Evolutionary conservation across 1,140 invertebrate species (phyloP), one percentile per base, ranked within the genome.

Genomic region (Chelonus insularis): DNA sequence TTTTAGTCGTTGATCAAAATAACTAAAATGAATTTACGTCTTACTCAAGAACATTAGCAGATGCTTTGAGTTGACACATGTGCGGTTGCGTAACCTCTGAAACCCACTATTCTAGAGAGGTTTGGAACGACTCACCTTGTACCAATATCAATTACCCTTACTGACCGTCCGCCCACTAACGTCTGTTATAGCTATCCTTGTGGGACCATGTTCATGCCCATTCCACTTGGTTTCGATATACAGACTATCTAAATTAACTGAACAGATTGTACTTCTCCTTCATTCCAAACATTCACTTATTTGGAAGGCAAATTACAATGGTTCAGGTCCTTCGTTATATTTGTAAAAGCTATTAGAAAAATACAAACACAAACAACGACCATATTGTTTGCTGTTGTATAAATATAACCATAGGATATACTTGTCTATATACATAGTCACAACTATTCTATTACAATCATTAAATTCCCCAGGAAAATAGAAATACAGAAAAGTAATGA

Each of bases 101-200:
- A 55, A 55, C 16, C 52, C 8, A 43, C 12, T 18, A 43, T 43
- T 43, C 56, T 8, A 25, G 11, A 50, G 57, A 51, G 52, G 34
- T 51, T 60, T 55, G 20, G 39, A 51, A 61, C 48, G 58, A 29
- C 66, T 55, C 52, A 55, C 45, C 11, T 45, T 64, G 47, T 62
- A 73, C 72, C 71, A 72, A 74, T 76, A 74, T 72, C 72, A 73
- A 76, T 76, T 74, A 74, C 70, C 69, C 67, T 63, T 37, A 66
- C 45, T 60, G 63, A 57, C 65, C 51, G 59, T 48, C 51, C 59
- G 45, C 32, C 51, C 43, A 60, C 61, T 57, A 32, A 54, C 39
- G 57, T 64, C 12, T 61, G 64, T 66, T 54, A 65, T 69, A 51
- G 47, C 60, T 64, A 69, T 67, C 54, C 66, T 50, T 57, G 54